phyloP scores from a whole-genome alignment of 2,888 invertebrate genomes.

The Scaptodrosophila latifasciaeformis region DNA sequence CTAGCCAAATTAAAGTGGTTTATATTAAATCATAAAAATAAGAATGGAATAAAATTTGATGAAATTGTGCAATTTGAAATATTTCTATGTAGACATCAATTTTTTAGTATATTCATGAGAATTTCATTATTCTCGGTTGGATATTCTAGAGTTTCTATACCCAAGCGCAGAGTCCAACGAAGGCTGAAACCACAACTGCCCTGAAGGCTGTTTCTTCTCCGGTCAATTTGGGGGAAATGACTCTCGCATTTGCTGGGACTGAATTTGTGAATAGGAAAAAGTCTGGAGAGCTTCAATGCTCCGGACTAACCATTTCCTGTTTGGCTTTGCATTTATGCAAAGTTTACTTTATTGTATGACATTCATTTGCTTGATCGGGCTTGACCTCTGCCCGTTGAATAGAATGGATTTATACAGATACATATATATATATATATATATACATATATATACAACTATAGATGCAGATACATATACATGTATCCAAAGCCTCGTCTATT shows the following conservation, averaged over 20 bases:
- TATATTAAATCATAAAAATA: no score
- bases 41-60: no score
- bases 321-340: neutral
- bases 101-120: neutral
- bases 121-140: no score
- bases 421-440: neutral
- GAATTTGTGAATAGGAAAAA: neutral
- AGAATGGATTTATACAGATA: no score
- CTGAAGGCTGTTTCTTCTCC: neutral
- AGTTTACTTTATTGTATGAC: constrained; percentile 3
- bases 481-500: no score
- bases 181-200: no score
- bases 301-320: neutral
- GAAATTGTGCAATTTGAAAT: no score
- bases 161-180: neutral
- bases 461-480: neutral
- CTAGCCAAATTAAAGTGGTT: no score
- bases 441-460: neutral
- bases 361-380: constrained; percentile 11
- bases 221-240: neutral
- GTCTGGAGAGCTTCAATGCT: neutral
- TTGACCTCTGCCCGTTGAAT: constrained; percentile 1
- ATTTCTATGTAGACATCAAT: neutral
- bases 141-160: no score
- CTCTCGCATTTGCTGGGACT: neutral